phyloP scores from a whole-genome alignment of 2,888 invertebrate genomes.

The Nomada fucata region DNA sequence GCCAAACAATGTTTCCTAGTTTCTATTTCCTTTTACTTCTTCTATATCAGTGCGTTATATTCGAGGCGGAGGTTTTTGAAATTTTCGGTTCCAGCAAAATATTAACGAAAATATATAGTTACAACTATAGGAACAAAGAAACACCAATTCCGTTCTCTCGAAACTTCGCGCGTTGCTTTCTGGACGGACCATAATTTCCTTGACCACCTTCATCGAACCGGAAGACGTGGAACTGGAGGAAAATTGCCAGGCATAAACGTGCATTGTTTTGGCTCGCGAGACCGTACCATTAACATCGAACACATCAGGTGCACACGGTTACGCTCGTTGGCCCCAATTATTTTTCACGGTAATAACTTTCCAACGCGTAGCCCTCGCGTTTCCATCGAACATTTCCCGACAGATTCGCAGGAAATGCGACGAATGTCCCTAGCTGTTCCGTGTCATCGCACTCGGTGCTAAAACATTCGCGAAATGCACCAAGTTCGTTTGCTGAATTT shows the following conservation, averaged over 20 bases:
- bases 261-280: slow-evolving; percentile 15
- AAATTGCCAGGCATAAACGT: not conserved
- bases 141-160: too few relatives aligned
- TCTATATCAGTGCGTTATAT: not conserved
- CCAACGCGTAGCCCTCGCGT: not conserved
- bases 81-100: too few relatives aligned
- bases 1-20: not conserved
- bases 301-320: slow-evolving; percentile 5
- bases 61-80: too few relatives aligned
- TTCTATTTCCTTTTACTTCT: not conserved
- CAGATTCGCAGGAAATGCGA: not conserved
- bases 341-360: slow-evolving; percentile 38
- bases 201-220: not conserved
- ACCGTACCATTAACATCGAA: slow-evolving; percentile 8
- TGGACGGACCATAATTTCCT: not conserved
- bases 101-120: too few relatives aligned
- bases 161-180: not conserved
- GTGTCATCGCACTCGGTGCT: slow-evolving; percentile 3
- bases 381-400: slow-evolving; percentile 25
- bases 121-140: too few relatives aligned
- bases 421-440: slow-evolving; percentile 18
- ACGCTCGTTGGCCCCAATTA: slow-evolving; percentile 43
- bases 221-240: not conserved
- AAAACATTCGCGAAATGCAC: not conserved
- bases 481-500: slow-evolving; percentile 1